Base-by-base conservation (phyloP, 2,888 invertebrate species). In the Spilosoma lubricipeda region DNA sequence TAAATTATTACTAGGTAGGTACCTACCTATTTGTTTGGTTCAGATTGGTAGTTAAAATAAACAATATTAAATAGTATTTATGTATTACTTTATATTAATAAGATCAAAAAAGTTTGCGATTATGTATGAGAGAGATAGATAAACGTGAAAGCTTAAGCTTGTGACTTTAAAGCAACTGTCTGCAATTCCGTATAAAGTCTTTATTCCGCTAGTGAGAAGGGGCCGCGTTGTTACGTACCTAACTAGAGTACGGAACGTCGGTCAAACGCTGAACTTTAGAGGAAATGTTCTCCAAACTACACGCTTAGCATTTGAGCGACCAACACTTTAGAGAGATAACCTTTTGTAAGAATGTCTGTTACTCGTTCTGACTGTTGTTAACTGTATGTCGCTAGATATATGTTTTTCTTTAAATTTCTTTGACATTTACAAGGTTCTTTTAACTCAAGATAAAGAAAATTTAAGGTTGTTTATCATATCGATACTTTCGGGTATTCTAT, bases 251-350 rank as follows among this genome's bases (percentile, higher is more conserved):
- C 83, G 86, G 86, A 86, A 85, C 84, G 82, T 84, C 87, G 83
- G 87, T 82, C 82, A 85, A 90, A 86, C 81, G 86, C 88, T 83
- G 78, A 90, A 89, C 86, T 90, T 90, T 88, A 86, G 77, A 85
- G 79, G 86, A 87, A 90, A 89, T 84, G 84, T 87, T 85, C 87
- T 85, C 79, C 80, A 88, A 88, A 88, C 88, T 85, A 86, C 82
- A 59, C 73, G 85, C 82, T 87, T 82, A 85, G 84, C 85, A 85
- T 88, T 89, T 87, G 81, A 86, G 80, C 81, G 83, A 82, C 84
- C 78, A 80, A 80, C 86, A 78, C 82, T 86, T 84, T 84, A 84
- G 84, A 76, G 77, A 83, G 77, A 80, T 85, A 81, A 84, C 85
- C 86, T 86, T 88, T 87, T 85, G 87, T 83, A 82, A 83, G 86